Evolutionary conservation across 2,797 vertebrate genomes (phyloP).

Genomic region (Antennarius maculatus): DNA sequence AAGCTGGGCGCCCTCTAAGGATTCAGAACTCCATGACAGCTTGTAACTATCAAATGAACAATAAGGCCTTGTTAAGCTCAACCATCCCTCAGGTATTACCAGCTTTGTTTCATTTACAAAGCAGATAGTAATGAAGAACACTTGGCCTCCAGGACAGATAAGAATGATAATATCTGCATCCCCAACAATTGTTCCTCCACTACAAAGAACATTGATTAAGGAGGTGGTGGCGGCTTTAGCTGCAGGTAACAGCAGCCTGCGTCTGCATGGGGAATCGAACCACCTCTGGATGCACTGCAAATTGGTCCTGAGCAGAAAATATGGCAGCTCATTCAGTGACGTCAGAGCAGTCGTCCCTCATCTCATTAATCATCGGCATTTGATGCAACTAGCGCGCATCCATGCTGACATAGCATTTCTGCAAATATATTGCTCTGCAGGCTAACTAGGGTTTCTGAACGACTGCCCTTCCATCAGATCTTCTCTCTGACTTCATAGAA

Average conservation of each 20-base stretch:
- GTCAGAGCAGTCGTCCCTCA: slow-evolving; percentile 47
- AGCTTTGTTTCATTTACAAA: too few relatives aligned
- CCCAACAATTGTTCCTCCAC: too few relatives aligned
- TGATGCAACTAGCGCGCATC: slow-evolving; percentile 44
- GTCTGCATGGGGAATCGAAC: slow-evolving; percentile 19
- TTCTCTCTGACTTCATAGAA: slow-evolving; percentile 2
- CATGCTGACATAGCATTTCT: slow-evolving; percentile 65
- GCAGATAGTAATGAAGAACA: too few relatives aligned
- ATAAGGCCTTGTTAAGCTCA: too few relatives aligned
- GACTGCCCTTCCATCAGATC: slow-evolving; percentile 12
- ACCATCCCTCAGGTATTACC: too few relatives aligned
- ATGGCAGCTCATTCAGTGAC: slow-evolving; percentile 65
- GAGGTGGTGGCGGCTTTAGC: not conserved
- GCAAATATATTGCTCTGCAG: slow-evolving; percentile 53
- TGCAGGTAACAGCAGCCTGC: not conserved
- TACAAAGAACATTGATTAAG: too few relatives aligned
- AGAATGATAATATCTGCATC: too few relatives aligned
- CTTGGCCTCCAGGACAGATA: too few relatives aligned
- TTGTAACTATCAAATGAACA: too few relatives aligned
- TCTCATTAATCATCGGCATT: slow-evolving; percentile 69
- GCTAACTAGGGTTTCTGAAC: slow-evolving; percentile 37
- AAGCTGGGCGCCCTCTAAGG: too few relatives aligned
- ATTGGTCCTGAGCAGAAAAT: slow-evolving; percentile 56
- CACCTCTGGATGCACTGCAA: slow-evolving; percentile 41
- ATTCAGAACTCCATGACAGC: too few relatives aligned